phyloP scores from a whole-genome alignment of 1,140 invertebrate species.

The Zaprionus camerounensis region DNA sequence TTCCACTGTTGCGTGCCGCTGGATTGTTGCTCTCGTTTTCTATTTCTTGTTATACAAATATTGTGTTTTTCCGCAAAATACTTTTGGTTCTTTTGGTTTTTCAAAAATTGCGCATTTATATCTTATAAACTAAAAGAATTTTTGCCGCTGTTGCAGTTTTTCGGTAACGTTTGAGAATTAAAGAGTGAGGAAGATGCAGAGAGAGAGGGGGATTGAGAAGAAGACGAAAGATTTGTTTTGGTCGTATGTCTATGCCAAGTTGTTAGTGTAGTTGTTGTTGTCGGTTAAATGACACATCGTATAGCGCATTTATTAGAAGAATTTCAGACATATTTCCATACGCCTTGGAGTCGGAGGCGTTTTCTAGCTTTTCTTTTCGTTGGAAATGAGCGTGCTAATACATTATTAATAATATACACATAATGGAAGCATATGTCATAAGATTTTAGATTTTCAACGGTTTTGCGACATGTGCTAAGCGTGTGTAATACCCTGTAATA shows the following conservation, averaged over 20 bases:
- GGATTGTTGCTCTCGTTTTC: not conserved
- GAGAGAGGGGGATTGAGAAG: slow-evolving; percentile 3
- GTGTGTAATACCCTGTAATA: slow-evolving; percentile 23
- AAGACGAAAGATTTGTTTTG: slow-evolving; percentile 56
- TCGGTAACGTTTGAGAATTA: slow-evolving; percentile 11
- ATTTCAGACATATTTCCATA: slow-evolving; percentile 35
- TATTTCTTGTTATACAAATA: slow-evolving; percentile 19
- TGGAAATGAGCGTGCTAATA: slow-evolving; percentile 67
- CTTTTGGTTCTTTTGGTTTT: slow-evolving; percentile 13
- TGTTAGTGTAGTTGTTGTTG: slow-evolving; percentile 33
- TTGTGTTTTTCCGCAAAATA: slow-evolving; percentile 15
- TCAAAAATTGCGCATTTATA: slow-evolving; percentile 8
- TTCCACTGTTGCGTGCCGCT: no score
- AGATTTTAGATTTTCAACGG: slow-evolving; percentile 30
- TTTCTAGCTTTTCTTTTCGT: slow-evolving; percentile 15
- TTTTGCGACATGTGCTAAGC: slow-evolving; percentile 30
- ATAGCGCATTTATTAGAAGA: slow-evolving; percentile 59
- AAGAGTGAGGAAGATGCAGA: not conserved
- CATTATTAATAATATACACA: slow-evolving; percentile 71
- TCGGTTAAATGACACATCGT: slow-evolving; percentile 68
- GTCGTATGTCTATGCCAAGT: slow-evolving; percentile 62
- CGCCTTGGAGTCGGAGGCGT: slow-evolving; percentile 15
- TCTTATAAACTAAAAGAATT: slow-evolving; percentile 1
- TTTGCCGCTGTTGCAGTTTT: slow-evolving; percentile 64
- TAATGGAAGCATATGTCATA: slow-evolving; percentile 44